phyloP scores from a whole-genome alignment of 2,113 vertebrate genomes.

The Sakesphorus luctuosus region DNA sequence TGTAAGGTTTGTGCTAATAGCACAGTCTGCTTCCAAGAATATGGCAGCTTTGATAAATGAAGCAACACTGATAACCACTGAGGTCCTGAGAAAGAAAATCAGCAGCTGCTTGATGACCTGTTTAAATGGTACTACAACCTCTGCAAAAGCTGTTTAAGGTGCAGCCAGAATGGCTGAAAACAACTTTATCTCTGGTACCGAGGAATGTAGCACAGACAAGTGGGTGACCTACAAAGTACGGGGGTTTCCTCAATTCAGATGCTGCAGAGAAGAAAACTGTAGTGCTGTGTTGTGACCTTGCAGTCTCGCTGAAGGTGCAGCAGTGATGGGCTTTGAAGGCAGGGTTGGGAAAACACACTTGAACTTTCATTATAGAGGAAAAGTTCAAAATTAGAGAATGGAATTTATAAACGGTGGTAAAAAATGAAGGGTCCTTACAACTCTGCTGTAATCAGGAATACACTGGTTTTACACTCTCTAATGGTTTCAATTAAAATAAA shows the following conservation, averaged over 20 bases:
- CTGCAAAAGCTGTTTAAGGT: conserved; percentile 12
- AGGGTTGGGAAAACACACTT: conserved; percentile 12
- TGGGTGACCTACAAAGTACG: background rate
- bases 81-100: conserved; percentile 32
- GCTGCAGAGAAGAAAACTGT: background rate
- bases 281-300: background rate
- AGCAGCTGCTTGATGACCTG: conserved; percentile 29
- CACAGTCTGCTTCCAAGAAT: conserved; percentile 39
- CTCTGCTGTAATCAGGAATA: background rate
- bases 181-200: background rate
- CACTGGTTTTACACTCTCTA: background rate
- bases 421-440: background rate
- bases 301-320: background rate
- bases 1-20: background rate
- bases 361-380: background rate
- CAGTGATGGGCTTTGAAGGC: conserved; percentile 12
- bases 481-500: background rate
- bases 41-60: conserved; percentile 48
- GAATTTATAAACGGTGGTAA: conserved; percentile 34
- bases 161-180: conserved; percentile 26
- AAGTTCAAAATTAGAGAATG: background rate
- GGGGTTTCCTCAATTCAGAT: background rate
- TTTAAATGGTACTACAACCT: background rate
- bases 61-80: background rate
- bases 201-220: conserved; percentile 13